Conservation (phyloP, 2,113 vertebrate species). For the Eclectus roratus region DNA sequence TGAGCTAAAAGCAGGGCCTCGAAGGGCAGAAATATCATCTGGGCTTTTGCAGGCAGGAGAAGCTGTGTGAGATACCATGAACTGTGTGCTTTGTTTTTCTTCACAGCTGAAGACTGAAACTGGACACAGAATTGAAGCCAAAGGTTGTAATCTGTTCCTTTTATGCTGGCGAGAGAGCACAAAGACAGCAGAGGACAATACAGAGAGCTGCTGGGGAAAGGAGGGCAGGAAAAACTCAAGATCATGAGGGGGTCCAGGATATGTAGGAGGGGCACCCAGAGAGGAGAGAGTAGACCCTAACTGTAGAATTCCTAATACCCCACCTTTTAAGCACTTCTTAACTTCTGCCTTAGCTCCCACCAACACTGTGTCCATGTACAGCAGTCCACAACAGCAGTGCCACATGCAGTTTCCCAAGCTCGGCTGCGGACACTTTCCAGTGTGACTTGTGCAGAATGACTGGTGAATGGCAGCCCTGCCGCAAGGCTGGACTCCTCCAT, state of each 20-base stretch:
- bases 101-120: neutral
- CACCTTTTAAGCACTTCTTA: neutral
- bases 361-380: neutral
- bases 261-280: neutral
- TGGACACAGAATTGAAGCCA: neutral
- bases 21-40: neutral
- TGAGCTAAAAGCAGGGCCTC: neutral
- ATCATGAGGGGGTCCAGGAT: fast-evolving
- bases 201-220: neutral
- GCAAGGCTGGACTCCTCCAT: neutral
- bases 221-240: neutral
- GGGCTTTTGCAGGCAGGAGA: neutral
- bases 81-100: neutral
- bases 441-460: fast-evolving
- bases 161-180: neutral
- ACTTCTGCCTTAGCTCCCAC: neutral
- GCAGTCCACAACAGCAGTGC: neutral
- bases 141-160: neutral
- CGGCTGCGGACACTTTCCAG: neutral
- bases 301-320: neutral
- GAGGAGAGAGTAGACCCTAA: neutral
- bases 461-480: fast-evolving
- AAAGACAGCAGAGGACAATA: neutral
- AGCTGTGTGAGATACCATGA: neutral
- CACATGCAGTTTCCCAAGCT: neutral